These are phyloP conservation scores for Dynastes hyllus DNA, from an alignment of 2,888 invertebrate species.

Conservation along the genomic window DNA sequence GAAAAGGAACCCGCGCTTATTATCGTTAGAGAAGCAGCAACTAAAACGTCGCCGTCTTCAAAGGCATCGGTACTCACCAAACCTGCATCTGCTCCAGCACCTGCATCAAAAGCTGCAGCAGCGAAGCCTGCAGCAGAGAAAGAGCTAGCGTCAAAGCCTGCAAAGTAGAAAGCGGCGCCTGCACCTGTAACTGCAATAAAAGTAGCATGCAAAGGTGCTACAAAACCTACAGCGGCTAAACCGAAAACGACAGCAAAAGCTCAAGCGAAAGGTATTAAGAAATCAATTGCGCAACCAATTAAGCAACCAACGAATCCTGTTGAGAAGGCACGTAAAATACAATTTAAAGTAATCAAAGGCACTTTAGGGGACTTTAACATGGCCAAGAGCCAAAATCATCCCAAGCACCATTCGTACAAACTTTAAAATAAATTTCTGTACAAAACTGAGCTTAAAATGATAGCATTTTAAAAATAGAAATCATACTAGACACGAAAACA, in stretches of 20 bases:
- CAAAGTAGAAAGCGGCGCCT: slow-evolving; percentile 73
- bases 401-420: too few species aligned
- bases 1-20: slow-evolving; percentile 73
- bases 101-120: slow-evolving; percentile 70
- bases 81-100: slow-evolving; percentile 67
- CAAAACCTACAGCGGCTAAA: slow-evolving; percentile 72
- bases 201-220: slow-evolving; percentile 73
- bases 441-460: too few species aligned
- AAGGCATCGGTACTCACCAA: slow-evolving; percentile 67
- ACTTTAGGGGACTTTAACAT: too few species aligned
- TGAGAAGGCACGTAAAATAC: slow-evolving; percentile 87
- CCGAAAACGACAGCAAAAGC: slow-evolving; percentile 71
- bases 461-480: too few species aligned
- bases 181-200: slow-evolving; percentile 54
- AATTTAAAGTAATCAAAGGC: slow-evolving; percentile 80
- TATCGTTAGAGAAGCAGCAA: slow-evolving; percentile 67
- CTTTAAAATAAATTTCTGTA: too few species aligned
- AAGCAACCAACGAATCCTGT: slow-evolving; percentile 69
- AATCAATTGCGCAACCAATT: slow-evolving; percentile 68
- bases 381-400: too few species aligned
- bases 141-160: slow-evolving; percentile 62
- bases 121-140: slow-evolving; percentile 67
- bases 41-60: slow-evolving; percentile 64
- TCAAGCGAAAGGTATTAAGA: slow-evolving; percentile 64
- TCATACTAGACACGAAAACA: too few species aligned